Percentiles rank a stretch among this genome's conserved stretches.
phyloP scores from a whole-genome alignment of 2,797 vertebrate species.

The Tadarida brasiliensis region DNA sequence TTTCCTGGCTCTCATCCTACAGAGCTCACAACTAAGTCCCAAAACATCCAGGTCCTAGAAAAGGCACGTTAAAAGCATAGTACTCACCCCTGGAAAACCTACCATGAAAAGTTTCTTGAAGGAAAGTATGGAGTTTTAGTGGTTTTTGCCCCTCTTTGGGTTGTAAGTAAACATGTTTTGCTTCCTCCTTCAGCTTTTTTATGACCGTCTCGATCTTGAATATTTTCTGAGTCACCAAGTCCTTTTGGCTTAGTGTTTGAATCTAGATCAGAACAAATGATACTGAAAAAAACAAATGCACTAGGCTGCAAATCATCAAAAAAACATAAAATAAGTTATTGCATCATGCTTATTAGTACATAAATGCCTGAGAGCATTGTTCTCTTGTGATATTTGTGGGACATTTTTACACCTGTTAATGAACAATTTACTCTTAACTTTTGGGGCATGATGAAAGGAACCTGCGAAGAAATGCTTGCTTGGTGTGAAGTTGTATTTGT shows the following conservation, averaged over 20 bases:
- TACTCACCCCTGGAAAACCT: slow-evolving; percentile 54
- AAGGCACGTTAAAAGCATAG: slow-evolving; percentile 24
- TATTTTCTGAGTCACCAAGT: slow-evolving; percentile 80
- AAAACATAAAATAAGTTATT: neutral
- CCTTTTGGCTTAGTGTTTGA: slow-evolving; percentile 78
- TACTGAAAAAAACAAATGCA: neutral
- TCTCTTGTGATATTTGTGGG: neutral
- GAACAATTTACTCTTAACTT: slow-evolving; percentile 13
- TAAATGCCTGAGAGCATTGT: neutral
- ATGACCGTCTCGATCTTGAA: slow-evolving; percentile 66
- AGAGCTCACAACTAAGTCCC: neutral
- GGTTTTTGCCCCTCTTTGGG: slow-evolving; percentile 62
- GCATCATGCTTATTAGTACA: neutral
- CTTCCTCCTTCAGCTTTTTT: slow-evolving; percentile 70
- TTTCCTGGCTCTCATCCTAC: slow-evolving; percentile 3
- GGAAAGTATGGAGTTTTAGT: slow-evolving; percentile 60
- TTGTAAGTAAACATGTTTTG: slow-evolving; percentile 73
- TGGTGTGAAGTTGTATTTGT: slow-evolving; percentile 58
- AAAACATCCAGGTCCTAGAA: neutral
- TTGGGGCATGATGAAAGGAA: slow-evolving; percentile 48
- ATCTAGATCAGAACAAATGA: slow-evolving; percentile 77
- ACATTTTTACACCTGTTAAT: slow-evolving; percentile 9
- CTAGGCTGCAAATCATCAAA: slow-evolving; percentile 34
- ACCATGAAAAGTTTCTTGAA: slow-evolving; percentile 71
- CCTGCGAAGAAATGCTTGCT: slow-evolving; percentile 32